A percentile compares a stretch with the other conserved stretches of the same genome.
Conservation (phyloP, 1,140 invertebrate genomes). For the Mylabris phalerata region DNA sequence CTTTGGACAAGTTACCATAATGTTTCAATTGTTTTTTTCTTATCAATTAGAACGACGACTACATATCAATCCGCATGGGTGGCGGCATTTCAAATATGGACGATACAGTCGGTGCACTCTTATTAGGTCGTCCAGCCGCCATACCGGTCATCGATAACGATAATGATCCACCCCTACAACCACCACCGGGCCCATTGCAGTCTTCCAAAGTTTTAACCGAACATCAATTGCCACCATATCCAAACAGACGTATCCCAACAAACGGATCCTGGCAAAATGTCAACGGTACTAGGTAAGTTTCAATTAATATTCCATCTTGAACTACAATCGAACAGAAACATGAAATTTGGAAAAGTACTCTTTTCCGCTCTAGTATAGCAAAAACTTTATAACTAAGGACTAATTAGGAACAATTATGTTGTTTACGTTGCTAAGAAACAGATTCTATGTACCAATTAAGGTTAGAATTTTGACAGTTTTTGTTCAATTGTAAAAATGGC, state of each 20-base stretch:
- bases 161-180: conserved; percentile 14
- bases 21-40: background rate
- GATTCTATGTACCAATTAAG: no score
- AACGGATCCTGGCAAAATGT: conserved; percentile 53
- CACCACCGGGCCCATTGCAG: background rate
- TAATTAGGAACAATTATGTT: no score
- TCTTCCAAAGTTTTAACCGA: conserved; percentile 36
- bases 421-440: no score
- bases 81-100: conserved; percentile 17
- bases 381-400: no score
- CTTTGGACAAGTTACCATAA: no score
- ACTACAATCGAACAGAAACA: background rate
- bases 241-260: conserved; percentile 43
- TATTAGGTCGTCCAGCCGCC: conserved; percentile 28
- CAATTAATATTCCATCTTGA: background rate
- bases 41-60: conserved; percentile 39
- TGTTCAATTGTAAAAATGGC: no score
- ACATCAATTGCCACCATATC: conserved; percentile 44
- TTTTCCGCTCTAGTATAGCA: no score
- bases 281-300: conserved; percentile 45
- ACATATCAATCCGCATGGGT: conserved; percentile 41
- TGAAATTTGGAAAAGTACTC: no score
- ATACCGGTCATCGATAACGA: conserved; percentile 23
- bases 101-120: conserved; percentile 30
- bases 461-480: background rate